Conservation (phyloP, 2,797 vertebrate genomes). For the Crocodylus rhombifer region DNA sequence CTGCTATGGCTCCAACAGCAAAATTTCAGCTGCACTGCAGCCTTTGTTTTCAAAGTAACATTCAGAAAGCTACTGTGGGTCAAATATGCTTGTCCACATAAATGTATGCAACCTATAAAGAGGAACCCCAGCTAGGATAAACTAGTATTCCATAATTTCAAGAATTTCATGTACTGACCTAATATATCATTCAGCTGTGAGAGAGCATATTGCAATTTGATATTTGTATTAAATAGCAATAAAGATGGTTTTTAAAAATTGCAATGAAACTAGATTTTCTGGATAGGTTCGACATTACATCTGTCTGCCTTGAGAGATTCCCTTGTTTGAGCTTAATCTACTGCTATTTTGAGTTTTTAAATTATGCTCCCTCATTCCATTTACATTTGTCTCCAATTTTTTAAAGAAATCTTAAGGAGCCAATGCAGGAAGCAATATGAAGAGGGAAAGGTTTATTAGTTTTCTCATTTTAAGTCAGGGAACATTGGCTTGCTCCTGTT, state of each 20-base stretch:
- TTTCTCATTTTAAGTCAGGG: neutral
- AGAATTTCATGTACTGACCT: neutral
- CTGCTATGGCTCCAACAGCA: neutral
- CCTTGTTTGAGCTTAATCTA: neutral
- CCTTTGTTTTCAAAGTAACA: neutral
- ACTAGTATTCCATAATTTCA: neutral
- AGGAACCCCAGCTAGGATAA: neutral
- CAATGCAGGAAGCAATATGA: neutral
- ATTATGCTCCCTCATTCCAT: neutral
- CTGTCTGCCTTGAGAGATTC: neutral
- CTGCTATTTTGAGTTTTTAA: neutral
- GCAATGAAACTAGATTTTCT: neutral
- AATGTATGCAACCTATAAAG: neutral
- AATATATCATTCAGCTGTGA: neutral
- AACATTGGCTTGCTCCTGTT: neutral
- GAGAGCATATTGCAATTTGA: neutral
- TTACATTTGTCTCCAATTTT: neutral
- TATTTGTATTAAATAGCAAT: neutral
- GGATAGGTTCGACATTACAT: neutral
- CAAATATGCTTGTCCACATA: neutral
- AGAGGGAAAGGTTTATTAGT: neutral
- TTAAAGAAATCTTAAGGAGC: neutral
- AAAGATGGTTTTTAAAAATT: conserved; percentile 5
- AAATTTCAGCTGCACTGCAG: neutral
- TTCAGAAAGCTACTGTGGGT: neutral